Percentiles rank a stretch among this genome's conserved stretches.
Conservation (phyloP, 2,797 vertebrate species). For the Phyllotis vaccarum region DNA sequence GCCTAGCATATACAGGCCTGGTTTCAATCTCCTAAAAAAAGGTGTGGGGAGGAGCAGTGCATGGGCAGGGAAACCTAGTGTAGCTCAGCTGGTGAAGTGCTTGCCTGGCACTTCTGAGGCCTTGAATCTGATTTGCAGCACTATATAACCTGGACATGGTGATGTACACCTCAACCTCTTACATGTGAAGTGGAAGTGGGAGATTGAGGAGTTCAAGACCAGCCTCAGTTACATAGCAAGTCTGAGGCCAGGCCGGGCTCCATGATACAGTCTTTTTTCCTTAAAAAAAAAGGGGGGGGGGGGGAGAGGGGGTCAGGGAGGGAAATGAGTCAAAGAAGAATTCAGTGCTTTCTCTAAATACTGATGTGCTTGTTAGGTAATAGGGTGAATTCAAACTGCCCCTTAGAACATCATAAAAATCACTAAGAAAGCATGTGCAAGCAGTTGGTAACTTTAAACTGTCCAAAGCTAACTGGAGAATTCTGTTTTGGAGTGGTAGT, state of each 20-base stretch:
- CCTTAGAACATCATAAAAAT: background rate
- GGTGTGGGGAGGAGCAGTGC: background rate
- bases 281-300: background rate
- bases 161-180: background rate
- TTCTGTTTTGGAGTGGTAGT: background rate
- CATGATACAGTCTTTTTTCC: background rate
- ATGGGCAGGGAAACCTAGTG: too few species aligned
- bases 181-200: background rate
- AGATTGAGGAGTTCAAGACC: background rate
- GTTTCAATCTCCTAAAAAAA: background rate
- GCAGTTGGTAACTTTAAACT: background rate
- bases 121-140: background rate
- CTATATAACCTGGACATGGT: background rate
- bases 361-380: background rate
- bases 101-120: background rate
- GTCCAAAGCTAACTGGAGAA: background rate
- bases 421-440: background rate
- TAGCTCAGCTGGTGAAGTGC: background rate
- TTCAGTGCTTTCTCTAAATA: background rate
- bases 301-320: background rate
- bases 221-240: background rate
- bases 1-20: background rate
- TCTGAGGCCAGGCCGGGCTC: background rate
- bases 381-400: background rate
- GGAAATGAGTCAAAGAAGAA: background rate